Base-by-base conservation (phyloP, 2,888 invertebrate species). In the Melangyna quadrimaculata region DNA sequence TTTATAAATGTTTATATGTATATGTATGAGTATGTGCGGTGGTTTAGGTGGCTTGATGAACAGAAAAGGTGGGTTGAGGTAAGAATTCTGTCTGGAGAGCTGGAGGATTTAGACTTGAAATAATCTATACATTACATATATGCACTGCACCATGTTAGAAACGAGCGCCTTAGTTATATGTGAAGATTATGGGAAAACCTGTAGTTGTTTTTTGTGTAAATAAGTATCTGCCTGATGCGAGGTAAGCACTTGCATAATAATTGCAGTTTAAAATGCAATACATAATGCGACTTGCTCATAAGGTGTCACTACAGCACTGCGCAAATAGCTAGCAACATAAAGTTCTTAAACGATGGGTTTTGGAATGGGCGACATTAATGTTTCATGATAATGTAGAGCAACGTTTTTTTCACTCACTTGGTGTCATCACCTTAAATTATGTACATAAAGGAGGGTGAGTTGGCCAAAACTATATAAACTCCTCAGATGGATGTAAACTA, bases 181-280 rank as follows among this genome's bases (percentile, higher is more conserved):
- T 22, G 51, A 51, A 65, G 61, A 70, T 45, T 70, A 75, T 75
- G 80, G 53, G 74, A 75, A 80, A 22, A 57, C 55, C 27, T 48
- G 32, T 35, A 24, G 45, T 61, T 10, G 22, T 35, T 43, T n/a
- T 48, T 53, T 55, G 17, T 29, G 29, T 10, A 14, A 0, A 17
- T 43, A 45, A 1, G 14, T 19, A 43, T n/a, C 8, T 8, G 14
- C 55, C 48, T 45, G 17, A 12, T 45, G n/a, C 3, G 63, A n/a
- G 27, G 51, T 43, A 37, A 65, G 57, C 32, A 32, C 67, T 80
- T 80, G 69, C 79, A 80, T 73, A 80, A 80, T 74, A 55, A 71
- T 81, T 63, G 75, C 65, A 75, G 37, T 71, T 40, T 75, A 51
- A 65, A 71, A 51, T 37, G 71, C 65, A 65, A 6, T 45, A 35